These are phyloP conservation scores for Babylonia areolata DNA, from an alignment of 1,140 invertebrate species.

Conservation along the genomic window DNA sequence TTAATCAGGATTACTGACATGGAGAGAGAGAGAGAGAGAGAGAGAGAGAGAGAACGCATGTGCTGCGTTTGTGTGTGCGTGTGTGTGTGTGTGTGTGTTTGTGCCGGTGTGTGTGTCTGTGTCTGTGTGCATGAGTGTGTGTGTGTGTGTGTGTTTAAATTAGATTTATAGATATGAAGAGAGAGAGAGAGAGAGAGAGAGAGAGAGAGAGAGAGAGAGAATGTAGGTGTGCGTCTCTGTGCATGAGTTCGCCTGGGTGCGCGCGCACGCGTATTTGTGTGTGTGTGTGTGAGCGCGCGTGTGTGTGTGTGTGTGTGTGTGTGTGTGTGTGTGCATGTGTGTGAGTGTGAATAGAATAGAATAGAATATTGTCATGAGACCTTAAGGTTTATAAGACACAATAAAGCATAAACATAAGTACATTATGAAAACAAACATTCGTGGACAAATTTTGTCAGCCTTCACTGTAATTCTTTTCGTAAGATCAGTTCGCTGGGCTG, in stretches of 20 bases:
- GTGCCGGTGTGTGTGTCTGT: not conserved
- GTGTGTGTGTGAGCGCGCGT: not conserved
- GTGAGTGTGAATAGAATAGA: not conserved
- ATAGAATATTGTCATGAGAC: too few relatives aligned
- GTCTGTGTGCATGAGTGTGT: not conserved
- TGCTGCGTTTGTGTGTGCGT: not conserved
- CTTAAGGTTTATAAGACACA: too few relatives aligned
- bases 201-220: slow-evolving; percentile 12
- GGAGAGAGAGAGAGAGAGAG: too few relatives aligned
- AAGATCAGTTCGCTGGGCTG: too few relatives aligned
- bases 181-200: not conserved
- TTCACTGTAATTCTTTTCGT: too few relatives aligned
- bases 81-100: not conserved
- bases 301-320: slow-evolving; percentile 7
- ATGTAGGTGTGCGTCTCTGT: not conserved
- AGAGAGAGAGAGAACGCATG: too few relatives aligned
- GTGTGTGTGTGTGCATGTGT: not conserved
- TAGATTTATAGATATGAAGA: not conserved
- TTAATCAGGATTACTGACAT: too few relatives aligned
- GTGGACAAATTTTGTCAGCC: too few relatives aligned
- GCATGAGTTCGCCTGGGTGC: too few relatives aligned
- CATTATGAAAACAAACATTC: too few relatives aligned
- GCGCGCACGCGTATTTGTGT: too few relatives aligned
- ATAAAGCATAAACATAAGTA: too few relatives aligned
- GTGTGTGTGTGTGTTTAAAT: not conserved